Evolutionary conservation across 2,113 vertebrate genomes (phyloP).

Genomic region (Melanerpes aurifrons): DNA sequence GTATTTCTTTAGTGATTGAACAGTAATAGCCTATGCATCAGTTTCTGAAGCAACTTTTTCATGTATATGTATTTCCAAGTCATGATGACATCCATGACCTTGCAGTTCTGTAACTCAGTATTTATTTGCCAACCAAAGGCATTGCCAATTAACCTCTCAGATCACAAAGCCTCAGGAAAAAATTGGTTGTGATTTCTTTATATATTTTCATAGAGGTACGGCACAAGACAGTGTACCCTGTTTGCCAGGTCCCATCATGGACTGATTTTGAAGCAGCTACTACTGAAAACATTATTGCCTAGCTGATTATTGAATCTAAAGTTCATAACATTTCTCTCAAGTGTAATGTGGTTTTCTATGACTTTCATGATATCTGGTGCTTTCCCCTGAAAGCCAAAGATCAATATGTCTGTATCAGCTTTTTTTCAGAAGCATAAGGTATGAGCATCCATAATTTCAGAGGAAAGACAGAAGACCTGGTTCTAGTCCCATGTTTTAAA

Average conservation of each 20-base stretch:
- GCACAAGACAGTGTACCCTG: not conserved
- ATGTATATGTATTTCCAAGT: not conserved
- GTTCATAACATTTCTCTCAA: not conserved
- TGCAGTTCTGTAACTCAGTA: not conserved
- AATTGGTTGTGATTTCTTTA: not conserved
- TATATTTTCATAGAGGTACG: not conserved
- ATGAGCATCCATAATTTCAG: not conserved
- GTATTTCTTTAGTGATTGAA: not conserved
- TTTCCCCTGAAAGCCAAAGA: not conserved
- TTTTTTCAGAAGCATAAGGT: not conserved
- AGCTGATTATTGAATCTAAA: not conserved
- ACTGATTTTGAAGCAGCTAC: not conserved
- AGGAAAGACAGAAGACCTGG: not conserved
- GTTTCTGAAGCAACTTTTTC: not conserved
- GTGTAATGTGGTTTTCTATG: not conserved
- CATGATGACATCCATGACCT: not conserved
- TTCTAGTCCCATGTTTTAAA: not conserved
- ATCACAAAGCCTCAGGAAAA: constrained; percentile 7
- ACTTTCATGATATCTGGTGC: not conserved
- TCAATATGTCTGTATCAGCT: not conserved
- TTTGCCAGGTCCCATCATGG: not conserved
- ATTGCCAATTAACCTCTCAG: not conserved
- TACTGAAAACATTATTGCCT: not conserved
- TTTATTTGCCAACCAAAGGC: not conserved
- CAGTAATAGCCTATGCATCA: not conserved